Conservation (phyloP, 2,888 invertebrate species). For the Phlogophora meticulosa region DNA sequence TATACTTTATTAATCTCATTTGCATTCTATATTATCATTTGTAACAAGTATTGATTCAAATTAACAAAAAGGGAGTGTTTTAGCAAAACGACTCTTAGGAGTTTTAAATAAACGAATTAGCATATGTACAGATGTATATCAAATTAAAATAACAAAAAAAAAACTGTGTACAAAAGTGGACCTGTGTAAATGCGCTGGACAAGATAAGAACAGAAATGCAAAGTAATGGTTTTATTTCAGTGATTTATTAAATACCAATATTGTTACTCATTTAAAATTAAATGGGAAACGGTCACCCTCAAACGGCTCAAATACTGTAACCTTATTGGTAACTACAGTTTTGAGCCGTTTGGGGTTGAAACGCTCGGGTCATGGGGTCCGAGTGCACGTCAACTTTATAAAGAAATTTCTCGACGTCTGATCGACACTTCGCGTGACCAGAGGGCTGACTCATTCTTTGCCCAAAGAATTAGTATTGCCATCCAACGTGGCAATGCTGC, state of each 20-base stretch:
- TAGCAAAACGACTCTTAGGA: slow-evolving; percentile 35
- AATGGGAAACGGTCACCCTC: no score
- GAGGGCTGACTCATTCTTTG: no score
- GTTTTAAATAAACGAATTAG: slow-evolving; percentile 46
- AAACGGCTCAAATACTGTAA: no score
- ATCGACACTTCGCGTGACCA: no score
- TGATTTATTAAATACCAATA: slow-evolving; percentile 54
- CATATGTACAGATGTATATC: slow-evolving; percentile 61
- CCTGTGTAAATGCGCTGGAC: slow-evolving; percentile 51
- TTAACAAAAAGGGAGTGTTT: slow-evolving; percentile 48
- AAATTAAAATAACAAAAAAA: slow-evolving; percentile 41
- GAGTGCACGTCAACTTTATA: no score
- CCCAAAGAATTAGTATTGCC: no score
- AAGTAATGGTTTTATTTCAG: slow-evolving; percentile 53
- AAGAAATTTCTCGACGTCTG: no score
- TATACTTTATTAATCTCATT: slow-evolving; percentile 63
- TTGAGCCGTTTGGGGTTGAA: no score
- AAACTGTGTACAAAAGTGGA: slow-evolving; percentile 22
- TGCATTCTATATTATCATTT: slow-evolving; percentile 58
- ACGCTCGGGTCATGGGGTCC: no score
- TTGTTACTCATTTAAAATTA: slow-evolving; percentile 16
- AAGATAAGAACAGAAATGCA: slow-evolving; percentile 42
- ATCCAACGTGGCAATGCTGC: no score
- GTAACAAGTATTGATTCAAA: slow-evolving; percentile 54
- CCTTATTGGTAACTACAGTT: no score